phyloP scores from a whole-genome alignment of 2,888 invertebrate genomes.

The Portevinia maculata region DNA sequence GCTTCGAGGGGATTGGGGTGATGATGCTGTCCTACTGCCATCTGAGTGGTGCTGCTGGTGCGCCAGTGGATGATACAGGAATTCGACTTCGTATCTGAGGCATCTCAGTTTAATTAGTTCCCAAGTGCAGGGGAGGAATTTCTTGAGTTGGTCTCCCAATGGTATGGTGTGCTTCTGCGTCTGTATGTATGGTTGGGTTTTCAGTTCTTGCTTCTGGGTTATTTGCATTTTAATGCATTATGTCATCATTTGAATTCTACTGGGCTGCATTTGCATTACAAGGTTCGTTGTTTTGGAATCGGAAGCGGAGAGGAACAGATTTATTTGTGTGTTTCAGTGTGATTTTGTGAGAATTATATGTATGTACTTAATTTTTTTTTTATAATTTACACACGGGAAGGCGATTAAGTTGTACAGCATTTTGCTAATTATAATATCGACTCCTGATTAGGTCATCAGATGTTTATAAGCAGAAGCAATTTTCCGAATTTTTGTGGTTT shows the following conservation, averaged over 20 bases:
- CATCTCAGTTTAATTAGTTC: conserved; percentile 54
- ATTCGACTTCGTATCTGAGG: conserved; percentile 29
- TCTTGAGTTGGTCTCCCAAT: conserved; percentile 21
- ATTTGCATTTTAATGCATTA: conserved; percentile 27
- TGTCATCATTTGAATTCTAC: conserved; percentile 24
- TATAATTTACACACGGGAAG: too few species aligned
- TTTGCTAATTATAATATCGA: too few species aligned
- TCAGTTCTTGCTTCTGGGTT: conserved; percentile 2
- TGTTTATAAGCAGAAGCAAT: too few species aligned
- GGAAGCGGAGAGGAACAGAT: not conserved
- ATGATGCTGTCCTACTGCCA: conserved; percentile 14
- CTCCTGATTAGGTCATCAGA: too few species aligned
- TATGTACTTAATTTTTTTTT: too few species aligned
- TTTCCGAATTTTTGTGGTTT: too few species aligned
- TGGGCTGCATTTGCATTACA: not conserved
- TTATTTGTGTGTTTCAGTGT: not conserved
- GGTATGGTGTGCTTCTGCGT: not conserved
- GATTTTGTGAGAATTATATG: not conserved
- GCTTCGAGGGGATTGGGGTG: conserved; percentile 7
- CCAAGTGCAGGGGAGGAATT: conserved; percentile 43
- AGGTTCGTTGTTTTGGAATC: not conserved
- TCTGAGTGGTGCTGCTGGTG: not conserved
- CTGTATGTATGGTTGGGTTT: not conserved
- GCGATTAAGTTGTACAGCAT: too few species aligned
- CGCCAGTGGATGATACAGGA: not conserved